Base-by-base conservation (phyloP, 2,113 vertebrate genomes). In the Dryoscopus gambensis region DNA sequence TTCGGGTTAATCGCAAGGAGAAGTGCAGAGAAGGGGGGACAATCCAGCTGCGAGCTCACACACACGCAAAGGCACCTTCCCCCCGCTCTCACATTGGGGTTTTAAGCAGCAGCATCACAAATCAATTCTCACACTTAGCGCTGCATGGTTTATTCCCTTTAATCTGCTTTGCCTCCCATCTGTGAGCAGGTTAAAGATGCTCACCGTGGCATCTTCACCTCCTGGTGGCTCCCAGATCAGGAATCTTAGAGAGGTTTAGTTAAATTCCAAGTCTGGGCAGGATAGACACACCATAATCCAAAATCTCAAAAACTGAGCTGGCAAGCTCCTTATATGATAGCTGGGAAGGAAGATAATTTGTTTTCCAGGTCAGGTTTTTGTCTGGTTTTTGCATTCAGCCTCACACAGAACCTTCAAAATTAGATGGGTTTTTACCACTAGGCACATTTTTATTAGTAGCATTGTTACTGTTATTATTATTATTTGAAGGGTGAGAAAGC, bases 41-140 rank as follows among this genome's bases (percentile, higher is more conserved):
- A 25, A 33, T 4, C 27, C 79, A 49, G 17, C 5, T 53, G 30
- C 52, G 50, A 84, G 57, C n/a, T 42, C 53, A 18, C 37, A 31
- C 4, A 4, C 24, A 28, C 21, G 14, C 28, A 33, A 4, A 59
- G 37, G 55, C 31, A 9, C 11, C 37, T 27, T 62, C 33, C n/a
- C n/a, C 68, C 23, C 39, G 10, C 7, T 0, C 57, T 44, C 75
- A 37, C 1, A 4, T 13, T 0, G 2, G 12, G 25, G 22, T 85
- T 88, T 53, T 52, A 57, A 69, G 56, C 1, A 31, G 73, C 73
- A 74, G 10, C 28, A n/a, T 30, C 77, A 55, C 50, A 27, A 55
- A 60, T 28, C 30, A 65, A 14, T 67, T 57, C 77, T 46, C 49
- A 37, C 24, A 19, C 40, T 76, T 21, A 13, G 24, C 49, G 50